phyloP scores from a whole-genome alignment of 2,113 vertebrate species.

The Lepus americanus region DNA sequence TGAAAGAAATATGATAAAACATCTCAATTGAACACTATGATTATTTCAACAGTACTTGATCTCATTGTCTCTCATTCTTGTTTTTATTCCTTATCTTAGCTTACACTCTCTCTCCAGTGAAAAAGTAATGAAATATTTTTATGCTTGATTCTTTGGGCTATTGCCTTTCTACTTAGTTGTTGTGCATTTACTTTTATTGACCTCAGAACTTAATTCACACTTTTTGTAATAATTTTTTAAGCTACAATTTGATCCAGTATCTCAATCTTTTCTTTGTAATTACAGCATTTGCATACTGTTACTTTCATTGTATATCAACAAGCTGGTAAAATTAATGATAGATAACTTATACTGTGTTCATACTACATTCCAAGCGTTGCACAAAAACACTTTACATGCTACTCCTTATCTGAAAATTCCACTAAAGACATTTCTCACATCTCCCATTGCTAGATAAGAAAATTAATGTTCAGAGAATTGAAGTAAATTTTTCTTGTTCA shows the following conservation, averaged over 20 bases:
- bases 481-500: neutral
- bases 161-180: neutral
- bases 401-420: constrained; percentile 12
- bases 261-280: neutral
- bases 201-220: neutral
- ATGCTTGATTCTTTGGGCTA: neutral
- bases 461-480: constrained; percentile 17
- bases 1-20: neutral
- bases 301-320: neutral
- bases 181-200: neutral
- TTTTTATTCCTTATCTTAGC: neutral
- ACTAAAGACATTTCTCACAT: neutral
- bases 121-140: neutral
- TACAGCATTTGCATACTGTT: neutral
- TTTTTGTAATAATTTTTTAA: neutral
- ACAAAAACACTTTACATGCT: neutral
- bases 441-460: neutral
- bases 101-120: neutral
- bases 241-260: neutral
- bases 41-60: neutral
- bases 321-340: neutral
- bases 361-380: neutral
- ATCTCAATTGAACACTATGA: neutral
- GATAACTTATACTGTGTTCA: neutral
- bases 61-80: neutral